Conservation (phyloP, 1,140 invertebrate genomes). For the Caenorhabditis tropicalis region DNA sequence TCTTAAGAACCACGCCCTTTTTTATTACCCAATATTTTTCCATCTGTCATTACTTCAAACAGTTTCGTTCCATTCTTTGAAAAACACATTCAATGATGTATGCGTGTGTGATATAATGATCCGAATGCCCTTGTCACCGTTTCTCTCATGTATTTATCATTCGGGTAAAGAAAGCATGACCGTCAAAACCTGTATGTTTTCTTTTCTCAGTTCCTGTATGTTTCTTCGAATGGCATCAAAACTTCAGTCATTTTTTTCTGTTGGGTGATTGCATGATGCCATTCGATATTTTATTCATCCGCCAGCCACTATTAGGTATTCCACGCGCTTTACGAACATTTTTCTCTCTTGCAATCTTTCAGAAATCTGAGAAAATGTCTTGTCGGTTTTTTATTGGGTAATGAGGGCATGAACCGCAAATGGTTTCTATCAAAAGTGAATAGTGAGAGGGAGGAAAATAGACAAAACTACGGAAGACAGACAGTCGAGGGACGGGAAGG, state of each 20-base stretch:
- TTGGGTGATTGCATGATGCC: neutral
- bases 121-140: conserved; percentile 32
- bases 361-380: too few relatives aligned
- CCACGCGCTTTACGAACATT: too few relatives aligned
- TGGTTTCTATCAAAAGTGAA: conserved; percentile 1
- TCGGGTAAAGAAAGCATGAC: conserved; percentile 34
- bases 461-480: neutral
- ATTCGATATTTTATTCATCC: neutral
- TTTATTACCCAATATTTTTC: too few relatives aligned
- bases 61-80: neutral
- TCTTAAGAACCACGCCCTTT: too few relatives aligned
- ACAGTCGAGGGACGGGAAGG: neutral
- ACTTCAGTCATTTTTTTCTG: neutral
- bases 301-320: too few relatives aligned
- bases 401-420: conserved; percentile 37
- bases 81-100: conserved; percentile 5
- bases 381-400: neutral
- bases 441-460: neutral
- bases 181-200: conserved; percentile 42
- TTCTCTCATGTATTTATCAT: conserved; percentile 37
- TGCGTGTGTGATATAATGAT: neutral
- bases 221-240: neutral
- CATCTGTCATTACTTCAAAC: neutral
- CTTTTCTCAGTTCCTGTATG: neutral
- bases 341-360: too few relatives aligned